Conservation (phyloP, 2,113 vertebrate species). For the Nycticebus coucang region DNA sequence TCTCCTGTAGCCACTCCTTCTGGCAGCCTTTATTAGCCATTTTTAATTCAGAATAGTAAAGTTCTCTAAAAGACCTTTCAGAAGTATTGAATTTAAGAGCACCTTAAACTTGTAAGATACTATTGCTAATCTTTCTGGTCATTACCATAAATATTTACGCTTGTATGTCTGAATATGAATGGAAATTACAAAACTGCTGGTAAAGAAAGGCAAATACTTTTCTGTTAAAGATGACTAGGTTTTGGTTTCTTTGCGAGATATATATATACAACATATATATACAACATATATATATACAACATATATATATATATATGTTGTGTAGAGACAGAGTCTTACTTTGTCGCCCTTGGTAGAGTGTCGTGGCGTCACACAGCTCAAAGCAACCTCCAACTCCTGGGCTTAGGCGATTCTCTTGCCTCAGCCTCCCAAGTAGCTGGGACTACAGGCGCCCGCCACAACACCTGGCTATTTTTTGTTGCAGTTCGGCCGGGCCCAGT, state of each 20-base stretch:
- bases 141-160: neutral
- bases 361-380: no score
- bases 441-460: no score
- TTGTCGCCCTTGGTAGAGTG: no score
- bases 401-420: no score
- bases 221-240: neutral
- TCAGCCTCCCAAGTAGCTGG: no score
- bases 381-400: no score
- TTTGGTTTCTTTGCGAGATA: conserved; percentile 30
- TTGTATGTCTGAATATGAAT: neutral
- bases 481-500: no score
- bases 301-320: no score
- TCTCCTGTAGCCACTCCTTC: neutral
- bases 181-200: conserved; percentile 16
- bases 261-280: no score
- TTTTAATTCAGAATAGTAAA: conserved; percentile 2
- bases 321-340: no score
- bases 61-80: conserved; percentile 12
- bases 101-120: neutral
- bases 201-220: neutral
- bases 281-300: no score
- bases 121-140: neutral
- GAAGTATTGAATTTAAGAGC: neutral
- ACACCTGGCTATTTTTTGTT: no score
- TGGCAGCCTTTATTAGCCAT: neutral